A percentile compares a stretch with the other conserved stretches of the same genome.
These are phyloP conservation scores for Irena cyanogastra DNA, from an alignment of 2,113 vertebrate genomes.

Conservation along the genomic window DNA sequence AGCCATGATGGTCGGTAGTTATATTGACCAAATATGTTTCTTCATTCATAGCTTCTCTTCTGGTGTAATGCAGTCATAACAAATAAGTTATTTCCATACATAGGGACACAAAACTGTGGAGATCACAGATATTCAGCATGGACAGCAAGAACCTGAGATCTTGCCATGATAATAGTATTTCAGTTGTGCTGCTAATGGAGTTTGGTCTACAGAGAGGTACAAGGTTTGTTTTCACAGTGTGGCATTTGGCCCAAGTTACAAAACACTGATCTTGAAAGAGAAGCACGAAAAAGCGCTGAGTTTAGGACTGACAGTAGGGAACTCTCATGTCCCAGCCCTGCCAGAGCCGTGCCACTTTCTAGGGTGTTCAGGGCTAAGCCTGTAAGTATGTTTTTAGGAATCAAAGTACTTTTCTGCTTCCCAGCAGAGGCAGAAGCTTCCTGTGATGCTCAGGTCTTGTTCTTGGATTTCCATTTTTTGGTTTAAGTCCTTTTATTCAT, in stretches of 20 bases:
- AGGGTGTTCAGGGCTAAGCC: neutral
- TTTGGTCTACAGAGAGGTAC: neutral
- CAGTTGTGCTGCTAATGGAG: neutral
- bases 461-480: neutral
- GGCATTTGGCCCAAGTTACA: neutral
- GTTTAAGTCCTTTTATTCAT: neutral
- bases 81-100: neutral
- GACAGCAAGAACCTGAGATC: neutral
- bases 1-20: fast-evolving
- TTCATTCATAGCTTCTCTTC: neutral
- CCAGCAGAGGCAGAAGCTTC: neutral
- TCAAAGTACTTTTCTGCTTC: neutral
- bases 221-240: neutral
- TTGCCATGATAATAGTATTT: neutral
- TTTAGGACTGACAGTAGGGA: neutral
- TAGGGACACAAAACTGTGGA: neutral
- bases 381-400: neutral
- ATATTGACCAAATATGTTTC: neutral
- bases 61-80: neutral
- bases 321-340: neutral
- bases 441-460: neutral
- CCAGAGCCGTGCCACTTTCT: fast-evolving
- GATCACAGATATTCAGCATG: neutral
- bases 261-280: neutral
- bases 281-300: neutral